A percentile compares a stretch with the other conserved stretches of the same genome.
phyloP scores from a whole-genome alignment of 2,888 invertebrate genomes.

The Pyralis farinalis region DNA sequence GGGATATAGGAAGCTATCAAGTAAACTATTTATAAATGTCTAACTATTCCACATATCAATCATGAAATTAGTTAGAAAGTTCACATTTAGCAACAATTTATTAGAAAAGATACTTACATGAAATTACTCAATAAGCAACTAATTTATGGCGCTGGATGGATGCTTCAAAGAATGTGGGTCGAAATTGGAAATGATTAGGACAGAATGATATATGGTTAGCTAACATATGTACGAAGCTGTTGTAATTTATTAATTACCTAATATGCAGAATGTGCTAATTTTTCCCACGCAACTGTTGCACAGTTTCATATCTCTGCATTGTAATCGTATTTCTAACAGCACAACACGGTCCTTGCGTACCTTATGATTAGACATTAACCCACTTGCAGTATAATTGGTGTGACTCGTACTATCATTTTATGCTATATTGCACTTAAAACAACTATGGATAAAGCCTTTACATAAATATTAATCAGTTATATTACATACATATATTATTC shows the following conservation, averaged over 20 bases:
- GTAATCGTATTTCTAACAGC: constrained; percentile 3
- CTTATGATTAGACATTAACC: constrained; percentile 7
- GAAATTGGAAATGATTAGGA: neutral
- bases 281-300: constrained; percentile 3
- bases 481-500: too few species aligned
- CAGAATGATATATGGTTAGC: neutral
- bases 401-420: neutral
- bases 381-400: neutral
- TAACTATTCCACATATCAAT: too few species aligned
- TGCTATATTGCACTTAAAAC: neutral
- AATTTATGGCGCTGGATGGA: too few species aligned
- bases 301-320: constrained; percentile 7
- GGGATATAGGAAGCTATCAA: too few species aligned
- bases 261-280: constrained; percentile 4
- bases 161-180: too few species aligned
- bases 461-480: too few species aligned
- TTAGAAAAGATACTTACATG: too few species aligned
- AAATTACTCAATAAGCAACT: too few species aligned
- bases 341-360: neutral
- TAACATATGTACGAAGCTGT: neutral
- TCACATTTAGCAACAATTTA: too few species aligned
- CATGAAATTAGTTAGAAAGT: too few species aligned
- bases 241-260: constrained; percentile 1
- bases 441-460: neutral
- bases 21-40: too few species aligned